Evolutionary conservation across 2,888 invertebrate species (phyloP), one percentile per base, ranked within the genome.

Genomic region (Blastobasis adustella): DNA sequence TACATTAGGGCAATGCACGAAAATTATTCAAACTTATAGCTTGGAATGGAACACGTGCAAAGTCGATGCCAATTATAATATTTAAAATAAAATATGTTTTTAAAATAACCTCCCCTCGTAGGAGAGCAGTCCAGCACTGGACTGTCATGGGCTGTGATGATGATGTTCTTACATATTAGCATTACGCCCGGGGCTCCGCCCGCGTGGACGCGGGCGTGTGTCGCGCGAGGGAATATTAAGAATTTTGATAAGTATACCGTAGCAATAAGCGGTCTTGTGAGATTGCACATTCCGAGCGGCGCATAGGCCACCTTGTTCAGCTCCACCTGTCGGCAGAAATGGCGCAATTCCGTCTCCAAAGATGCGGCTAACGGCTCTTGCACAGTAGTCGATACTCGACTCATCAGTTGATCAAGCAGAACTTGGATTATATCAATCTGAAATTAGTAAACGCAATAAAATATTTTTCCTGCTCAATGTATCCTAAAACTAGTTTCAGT

Each of bases 251-350:
- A 5, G 48, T 48, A 70, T 70, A 87, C 89, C 62, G 83, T 76
- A 39, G 81, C 77, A 7, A 87, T 70, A 7, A 89, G 66, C 4
- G 79, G 65, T 60, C 89, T 68, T 50, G 81, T 79, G 43, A 89
- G 58, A 0, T 70, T 75, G 55, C 82, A 85, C 40, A 89, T 73
- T 36, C 85, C 83, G 46, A 84, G 71, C 0, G 85, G 86, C 0
- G 79, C 73, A 55, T 85, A 89, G n/a, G 77, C 67, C 1, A 81
- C 61, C 2, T 78, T 73, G 53, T 84, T 76, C 45, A 88, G 76
- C 3, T 76, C 46, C 7, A 89, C 55, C 50, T 84, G 84, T 2
- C 75, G 65, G 6, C 74, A 82, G 66, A 90, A 89, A 43, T 80
- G 62, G 53, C 83, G 80, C 56, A 89, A 58, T 46, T 84, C 78